A percentile compares a stretch with the other conserved stretches of the same genome.
phyloP scores from a whole-genome alignment of 2,113 vertebrate genomes.

The Grantiella picta region DNA sequence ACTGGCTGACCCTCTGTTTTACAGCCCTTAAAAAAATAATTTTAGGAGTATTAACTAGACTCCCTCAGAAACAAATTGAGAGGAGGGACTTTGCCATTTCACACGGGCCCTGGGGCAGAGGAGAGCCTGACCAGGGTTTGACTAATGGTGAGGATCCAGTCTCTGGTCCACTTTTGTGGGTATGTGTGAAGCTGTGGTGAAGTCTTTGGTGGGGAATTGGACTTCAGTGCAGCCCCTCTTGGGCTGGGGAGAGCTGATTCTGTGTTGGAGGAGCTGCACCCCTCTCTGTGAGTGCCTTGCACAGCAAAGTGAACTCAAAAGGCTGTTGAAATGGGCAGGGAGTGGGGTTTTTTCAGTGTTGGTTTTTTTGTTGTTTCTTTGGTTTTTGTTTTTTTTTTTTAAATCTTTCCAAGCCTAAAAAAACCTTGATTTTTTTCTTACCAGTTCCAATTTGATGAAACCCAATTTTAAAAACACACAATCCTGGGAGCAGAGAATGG shows the following conservation, averaged over 20 bases:
- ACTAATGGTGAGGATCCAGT: not conserved
- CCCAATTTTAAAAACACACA: not conserved
- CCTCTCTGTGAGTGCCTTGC: not conserved
- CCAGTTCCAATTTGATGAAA: not conserved
- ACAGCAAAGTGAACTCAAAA: not conserved
- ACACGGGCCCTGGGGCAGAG: not conserved
- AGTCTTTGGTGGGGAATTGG: not conserved
- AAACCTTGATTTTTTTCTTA: not conserved
- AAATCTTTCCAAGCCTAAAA: not conserved
- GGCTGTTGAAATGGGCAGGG: not conserved
- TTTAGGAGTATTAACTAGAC: not conserved
- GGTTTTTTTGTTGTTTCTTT: too few relatives aligned
- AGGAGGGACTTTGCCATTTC: not conserved
- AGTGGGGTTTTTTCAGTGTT: too few relatives aligned
- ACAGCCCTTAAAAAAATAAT: not conserved
- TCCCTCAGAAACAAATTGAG: not conserved
- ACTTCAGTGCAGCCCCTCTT: not conserved
- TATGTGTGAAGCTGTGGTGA: not conserved
- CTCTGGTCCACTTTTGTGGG: not conserved
- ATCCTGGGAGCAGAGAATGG: not conserved
- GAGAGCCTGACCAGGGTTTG: not conserved
- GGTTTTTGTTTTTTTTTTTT: fast-evolving
- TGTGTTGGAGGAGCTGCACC: not conserved
- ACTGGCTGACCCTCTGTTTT: not conserved
- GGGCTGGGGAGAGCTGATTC: not conserved